Percentiles rank a stretch among this genome's conserved stretches.
Conservation (phyloP, 2,797 vertebrate species). For the Notolepis coatsorum region DNA sequence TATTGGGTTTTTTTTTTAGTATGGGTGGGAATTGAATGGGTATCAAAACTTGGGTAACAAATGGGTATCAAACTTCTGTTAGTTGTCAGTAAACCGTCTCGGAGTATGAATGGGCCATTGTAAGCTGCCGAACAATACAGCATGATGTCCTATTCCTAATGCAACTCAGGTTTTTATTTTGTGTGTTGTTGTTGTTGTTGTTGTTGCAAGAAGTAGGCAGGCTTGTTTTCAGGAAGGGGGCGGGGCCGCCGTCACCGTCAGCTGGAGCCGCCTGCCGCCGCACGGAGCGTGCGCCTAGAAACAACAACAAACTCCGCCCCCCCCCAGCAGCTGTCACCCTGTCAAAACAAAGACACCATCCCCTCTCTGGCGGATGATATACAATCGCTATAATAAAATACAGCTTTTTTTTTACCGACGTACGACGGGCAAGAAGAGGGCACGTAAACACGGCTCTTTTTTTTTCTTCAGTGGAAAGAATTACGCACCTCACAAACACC, state of each 20-base stretch:
- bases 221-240: neutral
- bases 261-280: conserved; percentile 45
- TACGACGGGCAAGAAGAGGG: conserved; percentile 24
- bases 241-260: conserved; percentile 55
- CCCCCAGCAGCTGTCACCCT: conserved; percentile 88
- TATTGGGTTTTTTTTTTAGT: no score
- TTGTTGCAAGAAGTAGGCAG: no score
- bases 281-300: conserved; percentile 63
- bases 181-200: no score
- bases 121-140: no score
- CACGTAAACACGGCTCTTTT: conserved; percentile 21
- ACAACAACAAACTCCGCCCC: conserved; percentile 85
- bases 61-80: no score
- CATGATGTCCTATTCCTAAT: no score
- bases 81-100: no score
- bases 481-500: neutral
- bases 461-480: conserved; percentile 8
- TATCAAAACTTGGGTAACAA: no score
- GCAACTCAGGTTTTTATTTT: no score
- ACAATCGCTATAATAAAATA: conserved; percentile 30
- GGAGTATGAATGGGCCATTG: no score
- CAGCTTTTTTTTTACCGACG: neutral
- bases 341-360: conserved; percentile 91
- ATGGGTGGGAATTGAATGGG: no score
- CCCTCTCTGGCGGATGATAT: conserved; percentile 53